These are phyloP conservation scores for Thinocorus orbignyianus DNA, from an alignment of 2,113 vertebrate genomes.

Conservation along the genomic window DNA sequence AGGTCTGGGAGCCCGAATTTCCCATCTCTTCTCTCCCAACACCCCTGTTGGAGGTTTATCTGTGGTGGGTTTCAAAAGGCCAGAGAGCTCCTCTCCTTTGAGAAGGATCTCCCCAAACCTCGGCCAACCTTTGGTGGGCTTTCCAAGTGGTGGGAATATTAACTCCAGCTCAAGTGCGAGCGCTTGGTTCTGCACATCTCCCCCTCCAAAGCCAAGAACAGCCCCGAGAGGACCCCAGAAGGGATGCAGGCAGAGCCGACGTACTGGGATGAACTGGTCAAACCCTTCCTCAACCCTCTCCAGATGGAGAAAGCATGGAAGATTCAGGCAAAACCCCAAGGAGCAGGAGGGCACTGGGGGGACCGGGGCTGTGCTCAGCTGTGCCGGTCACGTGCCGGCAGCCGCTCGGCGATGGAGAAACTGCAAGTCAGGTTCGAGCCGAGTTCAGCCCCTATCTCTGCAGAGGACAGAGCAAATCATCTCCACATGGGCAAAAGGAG, in stretches of 20 bases:
- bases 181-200: rapidly evolving
- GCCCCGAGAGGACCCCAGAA: not conserved
- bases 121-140: not conserved
- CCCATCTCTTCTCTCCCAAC: not conserved
- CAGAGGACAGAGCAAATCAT: not conserved
- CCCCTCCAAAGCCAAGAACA: rapidly evolving
- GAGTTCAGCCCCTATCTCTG: not conserved
- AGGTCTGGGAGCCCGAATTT: not conserved
- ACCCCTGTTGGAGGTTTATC: not conserved
- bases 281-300: not conserved
- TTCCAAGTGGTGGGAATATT: not conserved
- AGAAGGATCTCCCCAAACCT: no score
- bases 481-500: constrained; percentile 15
- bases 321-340: not conserved
- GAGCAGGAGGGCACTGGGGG: not conserved
- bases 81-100: not conserved
- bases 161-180: rapidly evolving
- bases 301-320: rapidly evolving
- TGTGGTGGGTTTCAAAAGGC: not conserved
- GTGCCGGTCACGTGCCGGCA: not conserved
- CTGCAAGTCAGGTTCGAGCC: not conserved
- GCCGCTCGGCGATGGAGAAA: not conserved
- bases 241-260: rapidly evolving
- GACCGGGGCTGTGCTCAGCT: not conserved
- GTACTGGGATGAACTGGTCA: no score